Percentiles rank a stretch among this genome's conserved stretches.
phyloP scores from a whole-genome alignment of 2,888 invertebrate genomes.

The Hanleya hanleyi region DNA sequence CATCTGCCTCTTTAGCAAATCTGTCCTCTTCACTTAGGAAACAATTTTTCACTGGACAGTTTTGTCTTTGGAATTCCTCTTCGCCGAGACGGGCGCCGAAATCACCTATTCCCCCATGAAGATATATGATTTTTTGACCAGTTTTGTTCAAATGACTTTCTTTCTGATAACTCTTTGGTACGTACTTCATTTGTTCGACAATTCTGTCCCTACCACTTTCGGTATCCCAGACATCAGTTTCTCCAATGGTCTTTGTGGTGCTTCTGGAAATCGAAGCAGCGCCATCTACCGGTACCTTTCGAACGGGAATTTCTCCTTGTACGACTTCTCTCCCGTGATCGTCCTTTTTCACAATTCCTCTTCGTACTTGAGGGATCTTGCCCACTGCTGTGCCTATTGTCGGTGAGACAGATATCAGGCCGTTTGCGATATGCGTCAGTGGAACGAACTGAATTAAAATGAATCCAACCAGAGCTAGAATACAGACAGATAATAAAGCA shows the following conservation, averaged over 20 bases:
- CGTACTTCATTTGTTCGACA: not conserved
- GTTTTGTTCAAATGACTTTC: not conserved
- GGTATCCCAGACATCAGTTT: not conserved
- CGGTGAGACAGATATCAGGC: too few species aligned
- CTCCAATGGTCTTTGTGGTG: not conserved
- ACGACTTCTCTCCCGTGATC: too few species aligned
- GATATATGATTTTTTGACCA: not conserved
- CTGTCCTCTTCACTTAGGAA: not conserved
- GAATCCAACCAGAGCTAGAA: not conserved
- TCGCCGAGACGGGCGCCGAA: not conserved
- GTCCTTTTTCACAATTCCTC: too few species aligned
- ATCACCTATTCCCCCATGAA: not conserved
- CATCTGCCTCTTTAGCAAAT: not conserved
- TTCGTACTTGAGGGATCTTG: too few species aligned
- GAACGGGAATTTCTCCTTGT: too few species aligned
- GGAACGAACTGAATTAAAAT: not conserved
- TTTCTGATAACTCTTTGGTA: not conserved
- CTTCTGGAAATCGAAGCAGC: not conserved
- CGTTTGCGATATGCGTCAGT: not conserved
- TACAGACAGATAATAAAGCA: not conserved
- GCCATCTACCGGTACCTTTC: not conserved
- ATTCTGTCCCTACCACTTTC: not conserved
- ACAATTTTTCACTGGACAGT: slow-evolving; percentile 3
- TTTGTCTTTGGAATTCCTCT: slow-evolving; percentile 4
- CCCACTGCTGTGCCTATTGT: too few species aligned